Percentiles rank a stretch among this genome's conserved stretches.
phyloP scores from a whole-genome alignment of 1,140 invertebrate species.

The Brachionus rotundiformis region DNA sequence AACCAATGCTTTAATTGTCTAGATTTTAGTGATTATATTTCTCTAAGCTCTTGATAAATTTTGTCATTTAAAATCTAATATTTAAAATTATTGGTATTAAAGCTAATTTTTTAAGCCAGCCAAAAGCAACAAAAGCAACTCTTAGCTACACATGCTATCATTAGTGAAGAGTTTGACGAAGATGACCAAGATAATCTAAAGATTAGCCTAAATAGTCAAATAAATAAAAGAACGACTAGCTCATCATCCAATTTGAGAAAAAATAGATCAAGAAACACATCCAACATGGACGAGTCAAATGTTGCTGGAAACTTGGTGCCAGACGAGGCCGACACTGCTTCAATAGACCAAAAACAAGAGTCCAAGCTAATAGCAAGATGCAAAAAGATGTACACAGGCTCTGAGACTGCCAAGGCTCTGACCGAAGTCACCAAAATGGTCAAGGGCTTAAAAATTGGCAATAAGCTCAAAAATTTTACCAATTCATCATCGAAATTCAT shows the following conservation, averaged over 20 bases:
- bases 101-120: constrained; percentile 22
- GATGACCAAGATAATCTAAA: constrained; percentile 18
- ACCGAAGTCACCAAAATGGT: constrained; percentile 41
- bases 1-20: background rate
- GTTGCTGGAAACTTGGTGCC: background rate
- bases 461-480: constrained; percentile 29
- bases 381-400: constrained; percentile 36
- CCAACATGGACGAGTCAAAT: background rate
- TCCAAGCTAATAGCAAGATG: constrained; percentile 35
- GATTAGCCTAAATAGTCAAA: constrained; percentile 25
- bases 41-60: background rate
- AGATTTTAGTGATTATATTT: background rate
- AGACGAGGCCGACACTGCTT: background rate
- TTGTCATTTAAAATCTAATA: background rate
- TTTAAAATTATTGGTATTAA: background rate
- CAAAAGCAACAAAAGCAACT: constrained; percentile 36
- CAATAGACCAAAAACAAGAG: background rate
- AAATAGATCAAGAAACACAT: background rate
- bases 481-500: background rate
- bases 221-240: constrained; percentile 15
- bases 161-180: constrained; percentile 8
- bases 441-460: constrained; percentile 32
- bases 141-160: background rate
- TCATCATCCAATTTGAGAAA: background rate
- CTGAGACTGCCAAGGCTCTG: constrained; percentile 33